Conservation (phyloP, 2,113 vertebrate genomes). For the Pangasianodon gigas region DNA sequence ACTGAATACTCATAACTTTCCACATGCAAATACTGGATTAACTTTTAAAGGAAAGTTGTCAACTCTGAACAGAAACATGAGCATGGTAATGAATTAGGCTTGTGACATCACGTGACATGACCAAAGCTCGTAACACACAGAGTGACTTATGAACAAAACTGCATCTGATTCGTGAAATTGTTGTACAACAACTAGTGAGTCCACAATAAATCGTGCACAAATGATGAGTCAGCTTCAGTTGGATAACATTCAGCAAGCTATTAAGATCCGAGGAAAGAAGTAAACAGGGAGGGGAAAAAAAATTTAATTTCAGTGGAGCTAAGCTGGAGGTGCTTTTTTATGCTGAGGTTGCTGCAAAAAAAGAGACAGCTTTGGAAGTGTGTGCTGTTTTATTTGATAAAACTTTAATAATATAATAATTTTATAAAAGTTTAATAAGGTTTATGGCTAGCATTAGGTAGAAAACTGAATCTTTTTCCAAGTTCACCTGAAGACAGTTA, state of each 20-base stretch:
- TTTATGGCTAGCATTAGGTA: background rate
- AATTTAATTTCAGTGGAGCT: background rate
- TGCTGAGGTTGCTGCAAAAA: background rate
- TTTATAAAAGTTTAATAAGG: background rate
- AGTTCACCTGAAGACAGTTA: background rate
- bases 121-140: background rate
- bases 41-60: no score
- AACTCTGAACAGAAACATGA: background rate
- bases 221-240: background rate
- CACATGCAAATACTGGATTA: background rate
- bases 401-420: background rate
- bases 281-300: background rate
- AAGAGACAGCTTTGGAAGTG: background rate
- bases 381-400: background rate
- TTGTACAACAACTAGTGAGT: no score
- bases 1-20: background rate
- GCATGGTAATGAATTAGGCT: no score
- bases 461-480: background rate
- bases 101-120: no score
- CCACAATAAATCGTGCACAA: background rate
- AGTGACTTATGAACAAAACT: background rate
- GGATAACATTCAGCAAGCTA: no score
- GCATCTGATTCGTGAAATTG: background rate
- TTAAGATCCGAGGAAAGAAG: background rate
- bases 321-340: background rate